Evolutionary conservation across 2,888 invertebrate genomes (phyloP).

Genomic region (Agonopterix arenella): DNA sequence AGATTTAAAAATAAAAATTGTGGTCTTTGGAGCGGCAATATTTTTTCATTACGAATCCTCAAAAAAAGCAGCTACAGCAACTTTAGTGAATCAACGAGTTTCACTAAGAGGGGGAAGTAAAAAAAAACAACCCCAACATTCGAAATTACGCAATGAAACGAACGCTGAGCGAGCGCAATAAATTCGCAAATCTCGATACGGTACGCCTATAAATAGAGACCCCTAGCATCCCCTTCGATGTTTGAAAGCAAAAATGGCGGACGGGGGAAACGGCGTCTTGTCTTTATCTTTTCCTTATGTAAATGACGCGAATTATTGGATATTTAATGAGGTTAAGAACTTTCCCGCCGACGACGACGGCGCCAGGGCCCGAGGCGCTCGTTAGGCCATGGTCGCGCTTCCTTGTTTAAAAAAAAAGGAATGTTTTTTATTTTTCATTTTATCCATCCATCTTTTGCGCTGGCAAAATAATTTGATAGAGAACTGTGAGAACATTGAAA

Average conservation of each 20-base stretch:
- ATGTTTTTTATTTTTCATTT: too few species aligned
- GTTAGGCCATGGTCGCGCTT: slow-evolving; percentile 33
- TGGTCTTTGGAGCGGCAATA: background rate
- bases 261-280: slow-evolving; percentile 49
- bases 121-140: slow-evolving; percentile 33
- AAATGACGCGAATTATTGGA: slow-evolving; percentile 57
- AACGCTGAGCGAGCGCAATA: slow-evolving; percentile 56
- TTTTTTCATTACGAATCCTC: slow-evolving; percentile 1
- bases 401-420: slow-evolving; percentile 31
- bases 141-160: slow-evolving; percentile 63
- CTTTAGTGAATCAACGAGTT: slow-evolving; percentile 26
- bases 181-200: slow-evolving; percentile 56
- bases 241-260: slow-evolving; percentile 66
- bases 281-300: slow-evolving; percentile 75
- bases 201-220: slow-evolving; percentile 38
- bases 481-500: too few species aligned
- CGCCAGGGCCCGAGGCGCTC: slow-evolving; percentile 38
- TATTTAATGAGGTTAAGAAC: slow-evolving; percentile 68
- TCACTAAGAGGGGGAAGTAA: slow-evolving; percentile 24
- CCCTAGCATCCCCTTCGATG: slow-evolving; percentile 56
- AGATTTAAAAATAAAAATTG: too few species aligned
- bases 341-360: slow-evolving; percentile 54
- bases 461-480: too few species aligned
- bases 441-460: too few species aligned
- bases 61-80: slow-evolving; percentile 31